Base-by-base conservation (phyloP, 2,797 vertebrate genomes). In the Phoeniculus purpureus region DNA sequence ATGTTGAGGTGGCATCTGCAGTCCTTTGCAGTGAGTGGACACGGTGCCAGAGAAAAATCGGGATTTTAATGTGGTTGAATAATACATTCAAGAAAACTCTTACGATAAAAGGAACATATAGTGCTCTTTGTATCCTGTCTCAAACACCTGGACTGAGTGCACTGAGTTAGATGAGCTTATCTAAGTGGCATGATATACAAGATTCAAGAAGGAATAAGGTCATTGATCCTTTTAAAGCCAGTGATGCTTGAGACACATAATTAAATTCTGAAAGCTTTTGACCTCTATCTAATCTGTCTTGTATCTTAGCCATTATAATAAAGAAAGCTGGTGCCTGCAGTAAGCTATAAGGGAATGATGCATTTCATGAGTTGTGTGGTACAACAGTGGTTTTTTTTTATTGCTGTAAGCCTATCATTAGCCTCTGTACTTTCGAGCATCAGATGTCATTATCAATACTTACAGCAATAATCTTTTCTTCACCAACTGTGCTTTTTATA, bases 231-330 rank as follows among this genome's bases (percentile, higher is more conserved):
- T 75, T 87, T 71, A 77, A 83, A 88, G 81, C 18, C 26, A 50
- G 31, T 68, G 75, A 78, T 62, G 81, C 86, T 90, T 88, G 59
- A 90, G 66, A 21, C 31, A 65, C 34, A 75, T 54, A 92, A 81
- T 83, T 88, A 88, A 78, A 88, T 81, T 78, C 47, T 45, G 43
- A 84, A 74, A 81, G 71, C 1, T 81, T 75, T 81, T 81, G 74
- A 93, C 81, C 74, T 88, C 83, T 85, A 59, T 60, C 23, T 92
- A 86, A 81, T 86, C 62, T 78, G 32, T 81, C 18, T 80, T 82
- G n/a, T 56, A 81, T 75, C 55, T 88, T 90, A 83, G 75, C 8
- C 11, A 19, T 52, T 67, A 51, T 27, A 72, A 71, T 72, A 68
- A 87, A 65, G 21, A 70, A 91, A 86, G 88, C 59, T 81, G 40